A percentile compares a stretch with the other conserved stretches of the same genome.
Conservation (phyloP, 2,113 vertebrate genomes). For the Ptilonorhynchus violaceus region DNA sequence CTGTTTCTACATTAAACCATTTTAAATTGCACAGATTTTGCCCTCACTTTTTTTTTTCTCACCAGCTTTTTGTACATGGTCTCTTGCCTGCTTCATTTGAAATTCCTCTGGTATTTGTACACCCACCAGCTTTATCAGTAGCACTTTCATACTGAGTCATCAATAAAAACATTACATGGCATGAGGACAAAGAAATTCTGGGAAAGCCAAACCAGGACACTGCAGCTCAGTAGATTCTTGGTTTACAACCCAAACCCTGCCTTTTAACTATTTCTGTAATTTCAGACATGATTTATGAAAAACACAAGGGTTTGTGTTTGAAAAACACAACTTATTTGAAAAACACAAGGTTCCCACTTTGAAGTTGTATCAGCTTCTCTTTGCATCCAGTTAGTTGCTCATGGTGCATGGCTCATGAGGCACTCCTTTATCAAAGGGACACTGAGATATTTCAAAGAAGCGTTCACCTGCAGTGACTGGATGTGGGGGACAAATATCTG, state of each 20-base stretch:
- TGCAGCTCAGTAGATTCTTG: not conserved
- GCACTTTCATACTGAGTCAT: conserved; percentile 16
- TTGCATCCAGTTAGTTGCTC: not conserved
- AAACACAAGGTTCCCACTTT: not conserved
- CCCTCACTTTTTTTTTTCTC: not conserved
- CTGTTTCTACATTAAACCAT: not conserved
- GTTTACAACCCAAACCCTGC: not conserved
- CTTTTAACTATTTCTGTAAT: not conserved
- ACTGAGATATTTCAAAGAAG: not conserved
- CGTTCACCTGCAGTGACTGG: not conserved
- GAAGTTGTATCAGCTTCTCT: not conserved
- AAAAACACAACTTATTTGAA: not conserved
- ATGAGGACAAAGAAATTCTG: conserved; percentile 1
- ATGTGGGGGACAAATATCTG: not conserved
- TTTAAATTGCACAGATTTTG: not conserved
- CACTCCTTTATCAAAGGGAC: not conserved
- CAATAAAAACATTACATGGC: not conserved
- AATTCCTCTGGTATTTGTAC: not conserved
- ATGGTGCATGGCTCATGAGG: accelerated
- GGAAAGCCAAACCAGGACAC: conserved; percentile 21
- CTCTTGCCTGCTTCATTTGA: not conserved
- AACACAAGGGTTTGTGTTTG: not conserved
- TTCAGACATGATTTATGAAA: not conserved
- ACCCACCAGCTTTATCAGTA: conserved; percentile 13
- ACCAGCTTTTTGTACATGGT: not conserved